A percentile compares a stretch with the other conserved stretches of the same genome.
phyloP scores from a whole-genome alignment of 2,113 vertebrate genomes.

The Labeo rohita region DNA sequence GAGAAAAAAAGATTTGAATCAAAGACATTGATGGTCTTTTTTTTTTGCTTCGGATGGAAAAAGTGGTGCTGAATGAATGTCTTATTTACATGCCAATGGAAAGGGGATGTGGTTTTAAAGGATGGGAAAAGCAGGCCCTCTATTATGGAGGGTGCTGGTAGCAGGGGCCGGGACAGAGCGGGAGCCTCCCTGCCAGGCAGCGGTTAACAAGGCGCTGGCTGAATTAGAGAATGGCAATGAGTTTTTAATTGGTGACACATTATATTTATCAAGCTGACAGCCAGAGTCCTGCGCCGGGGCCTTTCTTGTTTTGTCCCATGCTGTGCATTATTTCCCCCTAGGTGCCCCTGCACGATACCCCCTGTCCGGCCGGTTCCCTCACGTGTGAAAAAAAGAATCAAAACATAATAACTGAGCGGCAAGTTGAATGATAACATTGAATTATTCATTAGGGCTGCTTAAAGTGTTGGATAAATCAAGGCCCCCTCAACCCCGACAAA shows the following conservation, averaged over 20 bases:
- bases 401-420: slow-evolving; percentile 81
- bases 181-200: slow-evolving; percentile 82
- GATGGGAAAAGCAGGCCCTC: slow-evolving; percentile 82
- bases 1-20: slow-evolving; percentile 83
- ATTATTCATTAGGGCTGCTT: slow-evolving; percentile 89
- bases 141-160: slow-evolving; percentile 81
- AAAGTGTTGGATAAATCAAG: slow-evolving; percentile 83
- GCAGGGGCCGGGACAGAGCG: slow-evolving; percentile 68
- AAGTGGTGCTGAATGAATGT: slow-evolving; percentile 88
- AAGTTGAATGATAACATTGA: slow-evolving; percentile 89
- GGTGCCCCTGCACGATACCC: slow-evolving; percentile 75
- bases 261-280: slow-evolving; percentile 95
- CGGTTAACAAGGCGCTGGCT: slow-evolving; percentile 87
- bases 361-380: slow-evolving; percentile 74
- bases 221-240: slow-evolving; percentile 87
- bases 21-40: slow-evolving; percentile 89
- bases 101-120: slow-evolving; percentile 76
- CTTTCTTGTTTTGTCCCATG: slow-evolving; percentile 85
- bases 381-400: slow-evolving; percentile 79
- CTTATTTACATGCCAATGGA: slow-evolving; percentile 93
- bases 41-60: slow-evolving; percentile 69
- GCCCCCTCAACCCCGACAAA: slow-evolving; percentile 70
- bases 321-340: slow-evolving; percentile 81
- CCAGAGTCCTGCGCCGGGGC: slow-evolving; percentile 76
- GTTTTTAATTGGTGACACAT: slow-evolving; percentile 97